Base-by-base conservation (phyloP, 2,888 invertebrate genomes). In the Oxyteleia sp. region DNA sequence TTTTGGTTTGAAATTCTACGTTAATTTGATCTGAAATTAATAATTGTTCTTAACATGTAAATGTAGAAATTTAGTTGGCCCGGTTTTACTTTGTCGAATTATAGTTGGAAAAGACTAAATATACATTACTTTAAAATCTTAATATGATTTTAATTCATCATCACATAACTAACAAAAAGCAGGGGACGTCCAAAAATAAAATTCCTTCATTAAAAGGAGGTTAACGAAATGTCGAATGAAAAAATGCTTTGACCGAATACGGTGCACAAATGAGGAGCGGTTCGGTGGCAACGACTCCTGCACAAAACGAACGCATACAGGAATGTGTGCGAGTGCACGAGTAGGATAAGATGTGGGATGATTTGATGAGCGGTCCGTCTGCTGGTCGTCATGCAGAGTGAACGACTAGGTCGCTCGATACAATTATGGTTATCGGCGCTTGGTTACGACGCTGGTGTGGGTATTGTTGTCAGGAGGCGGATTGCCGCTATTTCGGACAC, bases 351-450 rank as follows among this genome's bases (percentile, higher is more conserved):
- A 78, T 51, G 74, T 47, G 74, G 78, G 83, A 83, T 87, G 84
- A 87, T 87, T 86, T 82, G 80, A 81, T 84, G 84, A 86, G 85
- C 78, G 76, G 86, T 84, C 84, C 82, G 83, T 82, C 80, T 66
- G 78, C 75, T 72, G 72, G 78, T 84, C 85, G 87, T 87, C 85
- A 87, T 87, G 86, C 85, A 86, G 79, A 80, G 83, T 86, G 84
- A 84, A 86, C 78, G 85, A 88, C 87, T 88, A 84, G 85, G 85
- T 85, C 86, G 85, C 86, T 86, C 87, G 85, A 87, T 88, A 86
- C 84, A 86, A 88, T 87, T 86, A 86, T 85, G 85, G 85, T 79
- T 83, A 86, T 85, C 84, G 84, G 69, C 53, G 69, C 47, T 63
- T 47, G 57, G 32, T 68, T 75, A 74, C 45, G 51, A 79, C 57